phyloP scores from a whole-genome alignment of 2,888 invertebrate species.

The Heliconius sara region DNA sequence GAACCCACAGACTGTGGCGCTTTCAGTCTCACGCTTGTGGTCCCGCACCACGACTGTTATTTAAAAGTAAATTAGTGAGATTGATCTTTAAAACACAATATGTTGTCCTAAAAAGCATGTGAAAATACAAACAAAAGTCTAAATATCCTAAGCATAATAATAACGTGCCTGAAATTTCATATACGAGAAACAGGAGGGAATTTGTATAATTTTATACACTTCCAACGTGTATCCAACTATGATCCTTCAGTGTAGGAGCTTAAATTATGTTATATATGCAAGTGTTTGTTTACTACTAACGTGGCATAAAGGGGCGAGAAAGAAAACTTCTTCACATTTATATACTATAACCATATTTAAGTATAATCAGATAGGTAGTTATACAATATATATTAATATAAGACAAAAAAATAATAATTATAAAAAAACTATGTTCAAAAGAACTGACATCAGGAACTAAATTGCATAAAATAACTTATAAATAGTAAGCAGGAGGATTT shows the following conservation, averaged over 20 bases:
- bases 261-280: constrained; percentile 5
- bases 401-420: no score
- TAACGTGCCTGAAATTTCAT: not conserved
- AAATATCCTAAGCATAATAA: not conserved
- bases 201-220: constrained; percentile 19
- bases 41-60: no score
- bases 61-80: no score
- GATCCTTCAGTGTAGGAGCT: not conserved
- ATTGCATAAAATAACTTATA: no score
- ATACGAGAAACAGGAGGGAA: not conserved
- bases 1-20: no score
- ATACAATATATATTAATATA: no score
- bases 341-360: not conserved
- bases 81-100: no score
- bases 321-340: not conserved
- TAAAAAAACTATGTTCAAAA: no score
- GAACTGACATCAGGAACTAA: no score
- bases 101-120: no score
- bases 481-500: no score
- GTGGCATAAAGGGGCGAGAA: not conserved
- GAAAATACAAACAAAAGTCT: not conserved
- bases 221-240: not conserved
- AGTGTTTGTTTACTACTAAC: constrained; percentile 14
- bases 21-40: no score
- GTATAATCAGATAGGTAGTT: not conserved